Conservation (phyloP, 1,140 invertebrate species). For the Diachasmimorpha longicaudata region DNA sequence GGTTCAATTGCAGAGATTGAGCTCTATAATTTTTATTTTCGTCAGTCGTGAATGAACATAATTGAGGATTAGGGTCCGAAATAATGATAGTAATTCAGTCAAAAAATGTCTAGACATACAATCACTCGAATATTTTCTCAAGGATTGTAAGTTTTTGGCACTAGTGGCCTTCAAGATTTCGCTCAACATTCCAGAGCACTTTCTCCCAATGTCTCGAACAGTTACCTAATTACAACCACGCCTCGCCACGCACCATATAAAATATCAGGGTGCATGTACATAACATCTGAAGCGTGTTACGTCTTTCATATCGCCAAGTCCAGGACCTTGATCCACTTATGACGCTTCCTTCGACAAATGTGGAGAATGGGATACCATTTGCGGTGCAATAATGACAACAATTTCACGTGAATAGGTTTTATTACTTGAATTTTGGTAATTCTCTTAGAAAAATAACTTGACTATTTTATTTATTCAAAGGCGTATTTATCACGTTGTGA, state of each 20-base stretch:
- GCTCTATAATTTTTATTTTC: too few relatives aligned
- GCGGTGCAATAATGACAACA: not conserved
- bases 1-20: too few relatives aligned
- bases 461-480: not conserved
- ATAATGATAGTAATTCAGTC: too few relatives aligned
- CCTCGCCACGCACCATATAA: conserved; percentile 8
- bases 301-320: not conserved
- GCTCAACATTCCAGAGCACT: not conserved
- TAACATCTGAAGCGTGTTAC: conserved; percentile 4
- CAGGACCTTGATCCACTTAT: not conserved
- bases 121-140: too few relatives aligned
- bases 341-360: not conserved
- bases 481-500: not conserved
- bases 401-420: not conserved
- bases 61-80: too few relatives aligned
- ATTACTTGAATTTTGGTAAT: not conserved
- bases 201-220: not conserved
- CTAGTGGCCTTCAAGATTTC: not conserved
- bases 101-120: too few relatives aligned
- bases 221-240: conserved; percentile 28
- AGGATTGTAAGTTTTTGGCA: not conserved
- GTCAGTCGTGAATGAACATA: too few relatives aligned
- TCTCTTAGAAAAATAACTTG: not conserved
- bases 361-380: not conserved
- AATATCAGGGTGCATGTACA: not conserved